These are phyloP conservation scores for Trichomycterus rosablanca DNA, from an alignment of 2,113 vertebrate genomes.

Conservation along the genomic window DNA sequence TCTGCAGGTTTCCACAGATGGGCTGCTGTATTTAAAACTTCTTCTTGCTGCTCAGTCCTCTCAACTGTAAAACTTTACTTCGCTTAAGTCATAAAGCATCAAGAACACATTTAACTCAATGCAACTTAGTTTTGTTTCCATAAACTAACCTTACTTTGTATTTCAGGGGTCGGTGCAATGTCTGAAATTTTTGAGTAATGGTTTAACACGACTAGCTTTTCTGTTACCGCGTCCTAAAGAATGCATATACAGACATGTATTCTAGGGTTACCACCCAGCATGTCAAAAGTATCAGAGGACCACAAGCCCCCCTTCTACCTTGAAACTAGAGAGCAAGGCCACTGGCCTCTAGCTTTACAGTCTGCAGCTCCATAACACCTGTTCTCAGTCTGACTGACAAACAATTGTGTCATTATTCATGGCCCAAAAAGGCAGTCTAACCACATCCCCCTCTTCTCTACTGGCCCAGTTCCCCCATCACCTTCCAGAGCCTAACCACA, in stretches of 20 bases:
- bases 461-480: background rate
- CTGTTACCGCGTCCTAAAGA: slow-evolving; percentile 24
- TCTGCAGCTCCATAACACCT: slow-evolving; percentile 52
- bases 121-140: no score
- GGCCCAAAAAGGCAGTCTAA: slow-evolving; percentile 41
- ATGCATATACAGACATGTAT: slow-evolving; percentile 19
- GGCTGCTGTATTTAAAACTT: slow-evolving; percentile 21
- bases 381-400: slow-evolving; percentile 55
- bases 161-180: no score
- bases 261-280: slow-evolving; percentile 48
- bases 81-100: background rate
- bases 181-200: background rate
- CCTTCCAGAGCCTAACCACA: slow-evolving; percentile 38
- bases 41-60: background rate
- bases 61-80: background rate
- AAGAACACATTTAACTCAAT: no score
- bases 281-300: slow-evolving; percentile 47
- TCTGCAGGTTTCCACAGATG: slow-evolving; percentile 15
- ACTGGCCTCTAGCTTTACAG: slow-evolving; percentile 37
- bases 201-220: background rate
- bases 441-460: slow-evolving; percentile 38
- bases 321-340: slow-evolving; percentile 56
- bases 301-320: slow-evolving; percentile 42
- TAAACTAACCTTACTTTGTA: no score
- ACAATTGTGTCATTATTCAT: slow-evolving; percentile 57